Evolutionary conservation across 2,113 vertebrate species (phyloP), one percentile per base, ranked within the genome.

Genomic region (Narcine bancroftii): DNA sequence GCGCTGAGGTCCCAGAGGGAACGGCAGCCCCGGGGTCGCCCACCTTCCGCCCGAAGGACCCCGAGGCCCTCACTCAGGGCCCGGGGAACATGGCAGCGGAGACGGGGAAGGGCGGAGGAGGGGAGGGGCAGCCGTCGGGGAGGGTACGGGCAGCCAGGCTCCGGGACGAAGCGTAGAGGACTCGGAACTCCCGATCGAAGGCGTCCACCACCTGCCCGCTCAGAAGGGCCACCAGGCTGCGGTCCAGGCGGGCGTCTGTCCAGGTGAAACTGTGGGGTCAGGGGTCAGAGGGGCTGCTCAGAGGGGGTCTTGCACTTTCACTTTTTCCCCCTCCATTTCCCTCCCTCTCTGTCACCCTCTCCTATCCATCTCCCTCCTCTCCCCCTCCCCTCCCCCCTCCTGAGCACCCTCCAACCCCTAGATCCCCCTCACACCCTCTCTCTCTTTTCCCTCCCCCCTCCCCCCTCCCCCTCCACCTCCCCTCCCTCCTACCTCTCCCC

Each of bases 141-240:
- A n/a, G n/a, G n/a, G n/a, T n/a, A n/a, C 56, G 6, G 1, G 1
- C 2, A 2, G 3, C 93, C 21, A 95, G 94, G 0, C 95, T 95
- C 19, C 93, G 42, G 0, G 96, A 97, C 26, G 93, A 94, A 0
- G 96, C 96, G n/a, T 95, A 97, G 15, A 97, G 95, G 81, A 93
- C 95, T 89, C 96, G 94, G 93, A 97, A 97, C 93, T 97, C 96
- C 50, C 10, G 91, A 72, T 97, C 96, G n/a, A 97, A 97, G 0
- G 94, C 93, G 2, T 95, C 94, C 0, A 96, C 93, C 4, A 93
- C 94, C 0, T 94, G 94, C 26, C 96, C 96, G 0, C 15, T 94
- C 2, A 97, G 56, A 6, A 96, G 94, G 0, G 96, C 96, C 93
- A 96, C 93, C n/a, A 97, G 94, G 94, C 97, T 96, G 4, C 96